A percentile compares a stretch with the other conserved stretches of the same genome.
Evolutionary conservation across 2,113 vertebrate genomes (phyloP).

Genomic region (Cheirogaleus medius): DNA sequence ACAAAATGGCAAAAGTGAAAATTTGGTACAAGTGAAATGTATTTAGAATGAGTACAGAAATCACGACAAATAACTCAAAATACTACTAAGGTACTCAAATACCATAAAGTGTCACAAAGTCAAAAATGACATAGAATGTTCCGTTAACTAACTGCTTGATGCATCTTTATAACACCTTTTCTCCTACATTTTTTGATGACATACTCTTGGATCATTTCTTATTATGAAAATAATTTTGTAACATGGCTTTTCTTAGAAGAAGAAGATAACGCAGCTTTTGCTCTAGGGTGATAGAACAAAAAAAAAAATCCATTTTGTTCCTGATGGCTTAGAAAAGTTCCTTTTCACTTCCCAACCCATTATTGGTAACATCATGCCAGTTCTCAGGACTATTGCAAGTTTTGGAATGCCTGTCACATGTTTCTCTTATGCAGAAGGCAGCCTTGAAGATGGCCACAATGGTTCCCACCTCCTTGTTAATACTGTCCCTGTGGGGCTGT

Average conservation of each 20-base stretch:
- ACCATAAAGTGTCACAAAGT: not conserved
- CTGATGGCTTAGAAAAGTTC: not conserved
- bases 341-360: not conserved
- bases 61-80: not conserved
- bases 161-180: not conserved
- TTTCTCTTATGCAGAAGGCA: not conserved
- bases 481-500: not conserved
- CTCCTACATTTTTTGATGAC: not conserved
- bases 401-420: not conserved
- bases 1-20: not conserved
- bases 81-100: not conserved
- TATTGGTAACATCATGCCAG: not conserved
- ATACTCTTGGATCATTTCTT: not conserved
- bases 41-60: not conserved
- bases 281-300: not conserved
- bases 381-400: not conserved
- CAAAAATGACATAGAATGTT: not conserved
- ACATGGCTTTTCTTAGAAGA: not conserved
- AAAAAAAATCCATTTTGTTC: not conserved
- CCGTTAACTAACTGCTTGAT: not conserved
- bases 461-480: not conserved
- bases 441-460: not conserved
- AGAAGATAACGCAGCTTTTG: not conserved
- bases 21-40: not conserved
- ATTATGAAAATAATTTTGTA: not conserved